Conservation (phyloP, 2,888 invertebrate genomes). For the Cheiracanthium punctorium region DNA sequence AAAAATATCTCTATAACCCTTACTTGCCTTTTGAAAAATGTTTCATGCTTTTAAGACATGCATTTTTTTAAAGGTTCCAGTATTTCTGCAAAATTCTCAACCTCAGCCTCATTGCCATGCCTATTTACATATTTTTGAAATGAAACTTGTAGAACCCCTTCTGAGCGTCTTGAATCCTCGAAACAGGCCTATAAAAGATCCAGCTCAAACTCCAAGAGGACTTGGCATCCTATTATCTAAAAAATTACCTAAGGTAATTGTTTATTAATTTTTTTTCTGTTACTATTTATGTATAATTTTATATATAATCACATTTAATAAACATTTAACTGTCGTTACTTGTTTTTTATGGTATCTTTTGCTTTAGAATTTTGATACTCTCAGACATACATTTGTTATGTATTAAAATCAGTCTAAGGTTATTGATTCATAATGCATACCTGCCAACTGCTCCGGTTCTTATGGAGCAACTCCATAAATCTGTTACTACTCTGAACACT, state of each 20-base stretch:
- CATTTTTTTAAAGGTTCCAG: constrained; percentile 50
- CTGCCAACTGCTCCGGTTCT: no score
- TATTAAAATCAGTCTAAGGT: no score
- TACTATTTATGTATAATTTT: no score
- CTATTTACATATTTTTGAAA: constrained; percentile 87
- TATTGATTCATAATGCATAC: no score
- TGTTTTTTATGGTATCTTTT: not conserved
- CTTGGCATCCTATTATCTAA: constrained; percentile 92
- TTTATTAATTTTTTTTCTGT: not conserved
- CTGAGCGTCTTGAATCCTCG: constrained; percentile 97
- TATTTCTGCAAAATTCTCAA: constrained; percentile 21
- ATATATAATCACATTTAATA: no score
- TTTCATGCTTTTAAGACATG: not conserved
- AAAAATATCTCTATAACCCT: no score
- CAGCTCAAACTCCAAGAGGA: constrained; percentile 89
- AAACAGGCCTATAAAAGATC: constrained; percentile 92
- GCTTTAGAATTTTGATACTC: no score
- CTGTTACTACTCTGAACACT: no score
- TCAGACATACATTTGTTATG: no score
- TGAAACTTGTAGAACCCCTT: constrained; percentile 91
- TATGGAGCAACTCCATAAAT: no score
- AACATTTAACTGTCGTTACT: no score
- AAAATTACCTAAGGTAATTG: constrained; percentile 82
- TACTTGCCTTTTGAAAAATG: no score
- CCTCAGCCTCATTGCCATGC: constrained; percentile 81